These are phyloP conservation scores for Microchrysa polita DNA, from an alignment of 2,888 invertebrate species.

Conservation along the genomic window DNA sequence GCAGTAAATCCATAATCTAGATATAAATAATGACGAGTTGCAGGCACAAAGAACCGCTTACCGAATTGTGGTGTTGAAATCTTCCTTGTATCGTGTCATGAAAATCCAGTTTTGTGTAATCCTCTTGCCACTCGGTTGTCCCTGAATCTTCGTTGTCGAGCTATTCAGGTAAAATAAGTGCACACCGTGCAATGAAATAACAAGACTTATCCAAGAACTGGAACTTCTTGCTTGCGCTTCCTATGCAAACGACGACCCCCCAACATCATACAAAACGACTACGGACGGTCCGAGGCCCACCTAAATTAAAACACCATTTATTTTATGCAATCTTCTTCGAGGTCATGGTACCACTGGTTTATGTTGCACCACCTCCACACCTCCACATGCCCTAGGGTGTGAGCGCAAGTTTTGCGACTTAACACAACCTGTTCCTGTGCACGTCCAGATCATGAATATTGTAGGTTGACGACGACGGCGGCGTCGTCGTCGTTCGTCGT, in stretches of 20 bases:
- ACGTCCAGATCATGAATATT: background rate
- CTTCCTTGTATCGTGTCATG: constrained; percentile 8
- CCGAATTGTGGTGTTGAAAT: constrained; percentile 4
- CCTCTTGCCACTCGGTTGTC: constrained; percentile 4
- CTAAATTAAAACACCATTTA: constrained; percentile 37
- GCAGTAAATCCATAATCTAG: no score
- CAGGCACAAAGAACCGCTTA: no score
- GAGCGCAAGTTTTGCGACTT: constrained; percentile 7
- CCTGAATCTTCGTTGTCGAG: background rate
- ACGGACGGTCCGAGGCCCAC: background rate
- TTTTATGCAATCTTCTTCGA: constrained; percentile 31
- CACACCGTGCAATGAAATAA: background rate
- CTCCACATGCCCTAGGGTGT: background rate
- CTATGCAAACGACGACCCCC: constrained; percentile 5
- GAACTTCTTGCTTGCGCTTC: background rate
- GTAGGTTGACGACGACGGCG: background rate
- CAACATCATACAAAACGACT: background rate
- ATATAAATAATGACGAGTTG: no score
- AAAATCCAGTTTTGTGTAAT: constrained; percentile 17
- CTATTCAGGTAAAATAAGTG: background rate
- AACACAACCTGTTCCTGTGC: constrained; percentile 29
- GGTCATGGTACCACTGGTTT: constrained; percentile 41
- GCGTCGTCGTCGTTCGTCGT: no score
- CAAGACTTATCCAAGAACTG: constrained; percentile 6
- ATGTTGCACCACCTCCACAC: constrained; percentile 27